Evolutionary conservation across 1,140 invertebrate species (phyloP).

Genomic region (Heliconius nattereri): DNA sequence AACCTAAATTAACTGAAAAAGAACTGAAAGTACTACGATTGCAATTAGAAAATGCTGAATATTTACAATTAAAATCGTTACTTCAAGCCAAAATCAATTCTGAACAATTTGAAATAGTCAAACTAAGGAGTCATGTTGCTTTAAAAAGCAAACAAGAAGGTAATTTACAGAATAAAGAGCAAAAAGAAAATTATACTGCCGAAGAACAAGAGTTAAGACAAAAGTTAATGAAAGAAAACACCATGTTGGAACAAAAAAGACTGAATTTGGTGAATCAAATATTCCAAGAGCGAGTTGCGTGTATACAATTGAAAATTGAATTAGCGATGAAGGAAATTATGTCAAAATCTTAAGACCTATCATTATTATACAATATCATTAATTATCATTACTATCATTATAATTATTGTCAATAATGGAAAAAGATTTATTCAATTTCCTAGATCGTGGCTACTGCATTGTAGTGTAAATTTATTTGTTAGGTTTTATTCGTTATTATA

Average conservation of each 20-base stretch:
- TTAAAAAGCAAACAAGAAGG: conserved; percentile 79
- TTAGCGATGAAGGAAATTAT: conserved; percentile 83
- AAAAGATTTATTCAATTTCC: background rate
- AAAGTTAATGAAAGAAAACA: conserved; percentile 84
- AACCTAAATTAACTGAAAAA: conserved; percentile 79
- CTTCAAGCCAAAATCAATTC: conserved; percentile 85
- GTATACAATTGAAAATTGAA: conserved; percentile 85
- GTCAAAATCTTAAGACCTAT: conserved; percentile 58
- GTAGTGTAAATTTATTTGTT: conserved; percentile 1
- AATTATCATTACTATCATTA: too few relatives aligned
- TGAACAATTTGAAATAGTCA: conserved; percentile 86
- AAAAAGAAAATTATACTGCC: conserved; percentile 78
- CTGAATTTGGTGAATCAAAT: conserved; percentile 83
- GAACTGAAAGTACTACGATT: conserved; percentile 83
- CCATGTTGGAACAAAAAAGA: conserved; percentile 85
- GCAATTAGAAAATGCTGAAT: conserved; percentile 85
- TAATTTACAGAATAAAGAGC: conserved; percentile 72
- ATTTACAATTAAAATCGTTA: conserved; percentile 84
- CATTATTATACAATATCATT: too few relatives aligned
- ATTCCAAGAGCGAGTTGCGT: conserved; percentile 85
- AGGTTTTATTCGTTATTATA: background rate
- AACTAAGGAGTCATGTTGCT: conserved; percentile 82
- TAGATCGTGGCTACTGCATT: conserved; percentile 7
- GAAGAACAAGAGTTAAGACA: conserved; percentile 75
- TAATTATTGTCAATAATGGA: too few relatives aligned